These are phyloP conservation scores for Pitangus sulphuratus DNA, from an alignment of 2,797 vertebrate genomes.

Conservation along the genomic window DNA sequence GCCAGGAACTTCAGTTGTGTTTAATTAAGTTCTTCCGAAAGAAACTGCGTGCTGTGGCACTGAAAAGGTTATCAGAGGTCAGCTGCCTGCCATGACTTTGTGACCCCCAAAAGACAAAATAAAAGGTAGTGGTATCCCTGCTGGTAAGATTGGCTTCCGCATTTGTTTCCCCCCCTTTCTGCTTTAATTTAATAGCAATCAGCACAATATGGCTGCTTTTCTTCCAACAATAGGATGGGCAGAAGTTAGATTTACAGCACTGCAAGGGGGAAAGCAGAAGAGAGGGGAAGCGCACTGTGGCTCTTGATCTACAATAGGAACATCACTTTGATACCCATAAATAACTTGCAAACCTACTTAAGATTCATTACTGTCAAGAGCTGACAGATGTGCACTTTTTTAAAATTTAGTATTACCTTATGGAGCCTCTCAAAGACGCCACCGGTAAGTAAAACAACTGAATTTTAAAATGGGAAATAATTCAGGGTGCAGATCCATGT, in stretches of 20 bases:
- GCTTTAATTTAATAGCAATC: constrained; percentile 93
- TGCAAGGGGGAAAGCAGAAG: constrained; percentile 78
- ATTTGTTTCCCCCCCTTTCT: constrained; percentile 83
- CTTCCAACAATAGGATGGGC: constrained; percentile 82
- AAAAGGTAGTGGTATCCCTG: constrained; percentile 85
- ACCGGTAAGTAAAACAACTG: neutral
- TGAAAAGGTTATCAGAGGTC: constrained; percentile 87
- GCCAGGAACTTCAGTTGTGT: constrained; percentile 90
- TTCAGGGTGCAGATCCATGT: neutral
- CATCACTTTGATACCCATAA: constrained; percentile 82
- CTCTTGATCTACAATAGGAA: constrained; percentile 83
- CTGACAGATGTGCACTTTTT: constrained; percentile 83
- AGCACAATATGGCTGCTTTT: constrained; percentile 91
- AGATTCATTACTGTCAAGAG: constrained; percentile 88
- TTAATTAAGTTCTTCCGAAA: constrained; percentile 90
- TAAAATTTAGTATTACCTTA: constrained; percentile 74
- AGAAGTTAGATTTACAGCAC: constrained; percentile 85
- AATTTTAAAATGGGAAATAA: neutral
- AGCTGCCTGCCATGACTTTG: constrained; percentile 88
- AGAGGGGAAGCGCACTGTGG: constrained; percentile 73
- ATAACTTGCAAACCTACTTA: constrained; percentile 85
- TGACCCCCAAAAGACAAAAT: constrained; percentile 90
- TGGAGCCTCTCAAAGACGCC: neutral
- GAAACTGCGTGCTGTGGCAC: constrained; percentile 80
- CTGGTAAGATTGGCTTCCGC: constrained; percentile 84